Conservation (phyloP, 2,113 vertebrate species). For the Panurus biarmicus region DNA sequence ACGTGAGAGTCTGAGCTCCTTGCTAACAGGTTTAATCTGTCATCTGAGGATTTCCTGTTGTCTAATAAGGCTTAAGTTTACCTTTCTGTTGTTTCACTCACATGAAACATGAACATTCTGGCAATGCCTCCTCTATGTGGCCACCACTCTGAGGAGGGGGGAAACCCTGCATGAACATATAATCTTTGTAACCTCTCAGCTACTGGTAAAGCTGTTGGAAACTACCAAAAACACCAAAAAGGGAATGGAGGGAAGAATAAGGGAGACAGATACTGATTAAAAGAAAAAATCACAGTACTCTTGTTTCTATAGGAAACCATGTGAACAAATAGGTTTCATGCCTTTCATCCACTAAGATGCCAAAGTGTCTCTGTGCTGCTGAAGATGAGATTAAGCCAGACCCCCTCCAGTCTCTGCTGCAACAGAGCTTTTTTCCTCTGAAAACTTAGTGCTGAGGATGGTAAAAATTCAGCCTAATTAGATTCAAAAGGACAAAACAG, state of each 20-base stretch:
- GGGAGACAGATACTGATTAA: neutral
- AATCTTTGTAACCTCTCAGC: neutral
- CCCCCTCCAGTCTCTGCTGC: neutral
- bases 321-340: neutral
- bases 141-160: neutral
- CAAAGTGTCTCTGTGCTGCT: neutral
- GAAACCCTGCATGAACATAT: accelerated
- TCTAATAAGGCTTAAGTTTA: neutral
- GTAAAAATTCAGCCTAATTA: neutral
- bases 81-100: neutral
- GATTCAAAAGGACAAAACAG: neutral
- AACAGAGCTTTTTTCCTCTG: neutral
- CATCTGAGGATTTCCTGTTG: neutral
- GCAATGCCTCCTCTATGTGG: neutral
- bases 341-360: neutral
- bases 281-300: neutral
- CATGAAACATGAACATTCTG: neutral
- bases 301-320: neutral
- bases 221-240: neutral
- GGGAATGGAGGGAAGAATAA: neutral
- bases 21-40: neutral
- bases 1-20: neutral
- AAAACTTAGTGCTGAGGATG: neutral
- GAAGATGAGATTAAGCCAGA: neutral
- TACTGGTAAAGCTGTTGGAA: neutral